These are phyloP conservation scores for Microvelia longipes DNA, from an alignment of 1,140 invertebrate species.

Conservation along the genomic window DNA sequence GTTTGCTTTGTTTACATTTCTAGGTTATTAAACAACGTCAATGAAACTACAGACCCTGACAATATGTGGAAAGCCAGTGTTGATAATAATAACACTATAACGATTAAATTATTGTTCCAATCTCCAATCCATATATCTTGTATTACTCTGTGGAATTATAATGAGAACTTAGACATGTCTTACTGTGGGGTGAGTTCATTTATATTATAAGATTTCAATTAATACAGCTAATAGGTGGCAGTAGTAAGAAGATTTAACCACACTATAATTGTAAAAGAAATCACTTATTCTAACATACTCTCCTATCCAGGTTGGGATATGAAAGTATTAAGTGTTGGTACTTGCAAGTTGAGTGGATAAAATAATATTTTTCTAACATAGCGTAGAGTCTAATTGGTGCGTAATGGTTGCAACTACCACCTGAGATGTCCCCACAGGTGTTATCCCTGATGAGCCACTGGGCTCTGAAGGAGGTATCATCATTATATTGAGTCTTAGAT, in stretches of 20 bases:
- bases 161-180: conserved; percentile 50
- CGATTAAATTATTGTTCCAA: conserved; percentile 19
- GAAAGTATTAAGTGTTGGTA: background rate
- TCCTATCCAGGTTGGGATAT: background rate
- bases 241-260: too few relatives aligned
- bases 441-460: too few relatives aligned
- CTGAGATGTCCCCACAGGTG: too few relatives aligned
- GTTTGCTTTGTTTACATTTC: too few relatives aligned
- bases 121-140: conserved; percentile 27
- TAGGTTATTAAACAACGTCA: conserved; percentile 38
- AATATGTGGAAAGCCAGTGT: conserved; percentile 45
- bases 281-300: background rate
- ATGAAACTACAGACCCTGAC: conserved; percentile 38
- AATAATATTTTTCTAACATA: too few relatives aligned
- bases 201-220: background rate
- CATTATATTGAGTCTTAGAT: too few relatives aligned
- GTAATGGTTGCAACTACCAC: too few relatives aligned
- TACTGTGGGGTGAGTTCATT: conserved; percentile 50
- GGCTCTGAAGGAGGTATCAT: too few relatives aligned
- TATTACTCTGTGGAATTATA: conserved; percentile 68
- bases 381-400: too few relatives aligned
- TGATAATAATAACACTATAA: conserved; percentile 13
- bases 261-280: too few relatives aligned
- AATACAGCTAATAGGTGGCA: background rate
- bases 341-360: background rate